Evolutionary conservation across 1,140 invertebrate species (phyloP).

Genomic region (Zaprionus nigranus): DNA sequence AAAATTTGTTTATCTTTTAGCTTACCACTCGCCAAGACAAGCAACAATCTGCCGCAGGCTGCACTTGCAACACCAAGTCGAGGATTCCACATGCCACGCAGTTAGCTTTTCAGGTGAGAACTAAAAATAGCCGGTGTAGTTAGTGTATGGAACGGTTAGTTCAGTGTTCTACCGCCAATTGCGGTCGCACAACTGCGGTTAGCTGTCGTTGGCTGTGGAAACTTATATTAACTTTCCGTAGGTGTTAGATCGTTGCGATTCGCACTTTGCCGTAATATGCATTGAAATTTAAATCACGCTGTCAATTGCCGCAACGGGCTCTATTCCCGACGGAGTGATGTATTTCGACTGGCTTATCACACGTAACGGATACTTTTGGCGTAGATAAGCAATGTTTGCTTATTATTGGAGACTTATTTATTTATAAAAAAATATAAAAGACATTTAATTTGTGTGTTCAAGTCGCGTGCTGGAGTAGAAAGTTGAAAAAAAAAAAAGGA

Average conservation of each 20-base stretch:
- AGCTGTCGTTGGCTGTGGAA: conserved; percentile 14
- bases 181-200: conserved; percentile 66
- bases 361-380: neutral
- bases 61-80: neutral
- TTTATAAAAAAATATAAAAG: neutral
- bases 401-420: neutral
- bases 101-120: neutral
- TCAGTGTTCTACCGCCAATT: conserved; percentile 57
- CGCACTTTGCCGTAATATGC: neutral
- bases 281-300: conserved; percentile 23
- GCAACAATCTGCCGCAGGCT: neutral
- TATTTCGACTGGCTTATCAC: neutral
- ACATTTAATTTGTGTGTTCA: neutral
- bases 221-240: conserved; percentile 57
- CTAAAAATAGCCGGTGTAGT: conserved; percentile 19
- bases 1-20: neutral
- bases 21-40: conserved; percentile 29
- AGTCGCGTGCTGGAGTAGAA: neutral
- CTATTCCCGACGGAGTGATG: neutral
- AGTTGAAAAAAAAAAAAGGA: no score
- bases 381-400: neutral
- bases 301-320: neutral
- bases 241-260: conserved; percentile 18
- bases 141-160: conserved; percentile 1
- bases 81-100: conserved; percentile 2